Percentiles rank a stretch among this genome's conserved stretches.
These are phyloP conservation scores for Psilopogon haemacephalus DNA, from an alignment of 2,113 vertebrate genomes.

Conservation along the genomic window DNA sequence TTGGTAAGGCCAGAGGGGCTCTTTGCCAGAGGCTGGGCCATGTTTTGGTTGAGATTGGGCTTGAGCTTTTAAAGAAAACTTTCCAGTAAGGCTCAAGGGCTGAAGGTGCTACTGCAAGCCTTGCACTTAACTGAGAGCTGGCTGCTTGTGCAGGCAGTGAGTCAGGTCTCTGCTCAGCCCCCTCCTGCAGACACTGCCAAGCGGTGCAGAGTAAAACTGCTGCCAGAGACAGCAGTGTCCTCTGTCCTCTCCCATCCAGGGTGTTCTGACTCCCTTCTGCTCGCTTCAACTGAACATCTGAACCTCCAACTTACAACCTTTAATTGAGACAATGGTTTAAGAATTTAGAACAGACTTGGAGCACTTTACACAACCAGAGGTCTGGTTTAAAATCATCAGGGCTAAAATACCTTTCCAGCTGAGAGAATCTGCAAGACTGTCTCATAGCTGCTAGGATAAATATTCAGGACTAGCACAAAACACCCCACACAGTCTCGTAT, in stretches of 20 bases:
- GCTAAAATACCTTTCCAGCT: neutral
- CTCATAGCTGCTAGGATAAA: neutral
- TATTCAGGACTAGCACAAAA: neutral
- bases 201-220: accelerated
- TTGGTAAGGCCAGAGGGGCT: neutral
- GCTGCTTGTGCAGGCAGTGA: accelerated
- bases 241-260: neutral
- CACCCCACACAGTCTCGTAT: accelerated
- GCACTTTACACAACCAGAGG: neutral
- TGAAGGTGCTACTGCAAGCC: neutral
- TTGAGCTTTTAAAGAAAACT: neutral
- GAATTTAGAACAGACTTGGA: neutral
- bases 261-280: neutral
- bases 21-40: accelerated
- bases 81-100: neutral
- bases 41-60: neutral
- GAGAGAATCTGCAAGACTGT: neutral
- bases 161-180: neutral
- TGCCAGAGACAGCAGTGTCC: neutral
- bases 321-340: neutral
- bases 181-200: neutral
- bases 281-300: neutral
- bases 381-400: neutral
- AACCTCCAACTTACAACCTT: neutral
- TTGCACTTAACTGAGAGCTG: neutral